Base-by-base conservation (phyloP, 1,140 invertebrate species). In the Cepaea nemoralis region DNA sequence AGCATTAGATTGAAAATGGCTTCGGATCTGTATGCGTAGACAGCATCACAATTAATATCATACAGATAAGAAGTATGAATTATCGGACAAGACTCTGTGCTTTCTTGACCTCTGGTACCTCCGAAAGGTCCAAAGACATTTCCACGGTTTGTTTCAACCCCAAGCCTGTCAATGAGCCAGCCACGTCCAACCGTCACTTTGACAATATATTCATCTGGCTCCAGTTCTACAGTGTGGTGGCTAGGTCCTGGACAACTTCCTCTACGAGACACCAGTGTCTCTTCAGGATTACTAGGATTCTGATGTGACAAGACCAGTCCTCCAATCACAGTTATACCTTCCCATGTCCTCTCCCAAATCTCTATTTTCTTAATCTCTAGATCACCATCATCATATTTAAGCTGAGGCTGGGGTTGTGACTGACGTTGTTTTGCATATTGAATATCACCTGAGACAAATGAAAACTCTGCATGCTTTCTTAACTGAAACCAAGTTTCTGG, bases 1-100 rank as follows among this genome's bases (percentile, higher is more conserved):
- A 78, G 24, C 77, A 78, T 78, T 19, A 78, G 24, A 45, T 78
- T 78, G 33, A 40, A 78, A n/a, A 78, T 78, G 27, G 77, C 77
- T n/a, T 48, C 39, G 0, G 63, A 24, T 37, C 77, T 66, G 19
- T 78, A 66, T 16, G 77, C 70, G 3, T n/a, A 16, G 16, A 59
- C 50, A 35, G 8, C 33, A 12, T 42, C 63, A 69, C 77, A 78
- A 27, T 69, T 78, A 27, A 78, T 78, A 63, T 78, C 77, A 69
- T 40, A 69, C 22, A 78, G 50, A 69, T 78, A 78, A 5, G 77
- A 40, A 24, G 45, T n/a, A 1, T 24, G 8, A 1, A 24, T 40
- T 22, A 0, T n/a, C 16, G 63, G 63, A 22, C 63, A 63, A 8
- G 27, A 2, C 39, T 78, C 77, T 35, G 31, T 42, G 19, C 39